phyloP scores from a whole-genome alignment of 2,797 vertebrate species.

The Rousettus madagascariensis region DNA sequence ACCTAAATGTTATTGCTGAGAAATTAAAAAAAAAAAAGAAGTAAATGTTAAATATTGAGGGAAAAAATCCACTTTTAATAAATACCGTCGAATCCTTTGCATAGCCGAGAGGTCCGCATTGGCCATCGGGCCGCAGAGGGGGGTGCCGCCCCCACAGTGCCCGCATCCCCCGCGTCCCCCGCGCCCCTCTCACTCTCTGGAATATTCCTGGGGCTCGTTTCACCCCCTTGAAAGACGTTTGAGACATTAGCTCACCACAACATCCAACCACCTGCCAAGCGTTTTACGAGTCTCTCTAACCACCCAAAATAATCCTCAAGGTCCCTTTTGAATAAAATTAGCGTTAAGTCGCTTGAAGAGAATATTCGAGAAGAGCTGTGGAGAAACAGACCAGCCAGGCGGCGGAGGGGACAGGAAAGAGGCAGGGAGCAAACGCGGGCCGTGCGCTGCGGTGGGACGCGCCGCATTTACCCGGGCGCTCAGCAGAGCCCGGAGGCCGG shows the following conservation, averaged over 20 bases:
- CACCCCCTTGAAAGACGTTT: conserved; percentile 58
- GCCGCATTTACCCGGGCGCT: fast-evolving
- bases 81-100: conserved; percentile 53
- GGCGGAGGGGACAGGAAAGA: neutral
- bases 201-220: conserved; percentile 51
- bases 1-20: conserved; percentile 66
- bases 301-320: conserved; percentile 42
- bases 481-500: neutral
- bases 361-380: neutral
- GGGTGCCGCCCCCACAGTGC: too few species aligned
- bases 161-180: too few species aligned
- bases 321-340: conserved; percentile 51
- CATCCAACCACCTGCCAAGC: conserved; percentile 70
- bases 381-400: neutral
- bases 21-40: conserved; percentile 39
- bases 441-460: fast-evolving
- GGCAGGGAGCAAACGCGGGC: fast-evolving
- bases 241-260: conserved; percentile 76
- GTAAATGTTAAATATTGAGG: conserved; percentile 47
- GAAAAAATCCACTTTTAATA: conserved; percentile 62
- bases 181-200: conserved; percentile 19
- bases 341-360: neutral
- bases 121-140: neutral
- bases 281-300: conserved; percentile 67
- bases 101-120: conserved; percentile 58